Base-by-base conservation (phyloP, 2,888 invertebrate species). In the Mycogona germanica region DNA sequence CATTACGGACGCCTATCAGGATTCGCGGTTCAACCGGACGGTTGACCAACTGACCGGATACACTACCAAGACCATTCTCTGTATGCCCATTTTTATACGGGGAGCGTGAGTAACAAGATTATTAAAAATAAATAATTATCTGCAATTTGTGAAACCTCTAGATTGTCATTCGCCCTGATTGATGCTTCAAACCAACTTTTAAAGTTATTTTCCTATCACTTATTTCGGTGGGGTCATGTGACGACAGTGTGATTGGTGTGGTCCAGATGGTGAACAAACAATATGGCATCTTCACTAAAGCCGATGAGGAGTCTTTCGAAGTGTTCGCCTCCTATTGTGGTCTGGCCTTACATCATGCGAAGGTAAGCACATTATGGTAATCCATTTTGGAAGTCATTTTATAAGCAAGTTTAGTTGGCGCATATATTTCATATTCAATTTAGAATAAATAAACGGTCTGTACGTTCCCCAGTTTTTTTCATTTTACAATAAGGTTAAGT, bases 311-410 rank as follows among this genome's bases (percentile, higher is more conserved):
- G 53, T 80, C 85, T 0, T 88, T 88, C 68, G 82, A 84, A 67
- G 82, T 81, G 59, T 87, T 88, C 66, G 84, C 87, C 0, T 79
- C 86, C 6, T 88, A 88, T 65, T 87, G 87, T 65, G 88, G 87
- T 0, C 71, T 88, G 6, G 88, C 88, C 0, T 73, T 89, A 9
- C 86, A 88, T 64, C 85, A 88, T 65, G 87, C 87, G 9, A 84
- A 84, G 67, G 72, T 71, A 60, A 58, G 23, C 38, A 12, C 14
- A 21, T 32, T 12, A 25, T 12, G n/a, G 30, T 47, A 47, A 29
- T 28, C 23, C 29, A 25, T 9, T 25, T 28, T 46, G 9, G 29
- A 17, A 28, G 28, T 14, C 19, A 19, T 42, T 9, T n/a, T 46
- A n/a, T 46, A 12, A 9, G 14, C 12, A 9, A 17, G 46, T 28